Conservation (phyloP, 2,888 invertebrate species). For the Embidobia sp. region DNA sequence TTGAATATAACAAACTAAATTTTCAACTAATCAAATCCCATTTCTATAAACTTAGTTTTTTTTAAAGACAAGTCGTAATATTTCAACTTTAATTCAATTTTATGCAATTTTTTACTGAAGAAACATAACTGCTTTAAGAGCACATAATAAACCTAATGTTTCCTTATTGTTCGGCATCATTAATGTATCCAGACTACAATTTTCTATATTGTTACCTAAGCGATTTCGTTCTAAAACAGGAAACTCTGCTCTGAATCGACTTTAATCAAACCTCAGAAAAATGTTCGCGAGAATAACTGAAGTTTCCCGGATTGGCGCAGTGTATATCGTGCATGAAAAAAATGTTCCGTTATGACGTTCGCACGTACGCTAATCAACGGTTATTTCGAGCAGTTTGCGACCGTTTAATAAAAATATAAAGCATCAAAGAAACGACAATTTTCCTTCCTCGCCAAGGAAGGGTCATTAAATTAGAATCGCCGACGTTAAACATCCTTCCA, state of each 20-base stretch:
- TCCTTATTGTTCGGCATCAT: too few species aligned
- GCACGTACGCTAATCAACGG: constrained; percentile 59
- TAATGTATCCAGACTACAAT: constrained; percentile 17
- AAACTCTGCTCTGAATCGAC: constrained; percentile 38
- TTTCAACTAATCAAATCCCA: too few species aligned
- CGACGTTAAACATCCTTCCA: constrained; percentile 4
- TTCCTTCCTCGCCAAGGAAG: constrained; percentile 26
- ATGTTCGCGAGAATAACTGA: constrained; percentile 27
- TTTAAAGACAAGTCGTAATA: too few species aligned
- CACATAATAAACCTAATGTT: too few species aligned
- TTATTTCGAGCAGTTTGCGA: constrained; percentile 37
- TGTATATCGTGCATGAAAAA: constrained; percentile 29
- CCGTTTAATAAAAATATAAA: constrained; percentile 51
- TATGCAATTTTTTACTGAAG: too few species aligned
- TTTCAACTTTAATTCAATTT: too few species aligned
- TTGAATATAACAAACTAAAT: too few species aligned
- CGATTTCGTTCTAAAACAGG: constrained; percentile 37
- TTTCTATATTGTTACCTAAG: constrained; percentile 23
- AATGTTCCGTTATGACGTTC: constrained; percentile 52
- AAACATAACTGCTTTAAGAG: too few species aligned
- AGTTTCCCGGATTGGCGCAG: constrained; percentile 2
- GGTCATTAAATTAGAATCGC: constrained; percentile 42
- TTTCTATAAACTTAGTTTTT: too few species aligned
- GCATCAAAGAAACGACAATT: constrained; percentile 40
- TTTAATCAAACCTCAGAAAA: constrained; percentile 41